phyloP scores from a whole-genome alignment of 2,113 vertebrate genomes.

The Myocastor coypus region DNA sequence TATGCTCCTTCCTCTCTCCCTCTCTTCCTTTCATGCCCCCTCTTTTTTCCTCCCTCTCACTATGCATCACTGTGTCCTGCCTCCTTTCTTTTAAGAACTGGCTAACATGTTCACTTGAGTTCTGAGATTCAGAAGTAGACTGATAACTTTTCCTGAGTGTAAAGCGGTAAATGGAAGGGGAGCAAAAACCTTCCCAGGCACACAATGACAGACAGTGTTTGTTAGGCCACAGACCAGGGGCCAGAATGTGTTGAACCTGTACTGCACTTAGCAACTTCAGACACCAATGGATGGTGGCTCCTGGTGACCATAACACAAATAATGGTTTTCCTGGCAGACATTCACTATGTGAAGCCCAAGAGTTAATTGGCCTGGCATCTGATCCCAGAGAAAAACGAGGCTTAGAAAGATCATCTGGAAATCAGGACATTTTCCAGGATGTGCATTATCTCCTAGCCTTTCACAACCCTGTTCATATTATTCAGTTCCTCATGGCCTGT shows the following conservation, averaged over 20 bases:
- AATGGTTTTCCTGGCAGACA: conserved; percentile 67
- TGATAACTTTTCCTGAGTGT: conserved; percentile 61
- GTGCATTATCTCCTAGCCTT: conserved; percentile 28
- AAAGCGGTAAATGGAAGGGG: neutral
- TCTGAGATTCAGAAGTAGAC: conserved; percentile 51
- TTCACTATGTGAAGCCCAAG: neutral
- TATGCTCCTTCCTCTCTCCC: neutral
- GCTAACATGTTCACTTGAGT: conserved; percentile 19
- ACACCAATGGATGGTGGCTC: conserved; percentile 35
- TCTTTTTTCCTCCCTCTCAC: rapidly evolving
- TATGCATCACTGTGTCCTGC: rapidly evolving
- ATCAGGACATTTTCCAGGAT: conserved; percentile 63
- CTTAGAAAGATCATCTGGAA: conserved; percentile 57
- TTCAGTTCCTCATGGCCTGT: neutral
- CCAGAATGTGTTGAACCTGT: neutral
- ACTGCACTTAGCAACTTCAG: conserved; percentile 41
- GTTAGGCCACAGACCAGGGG: neutral
- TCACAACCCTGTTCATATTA: conserved; percentile 29
- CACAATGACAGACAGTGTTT: conserved; percentile 39
- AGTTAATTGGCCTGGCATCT: conserved; percentile 50
- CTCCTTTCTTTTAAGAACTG: neutral
- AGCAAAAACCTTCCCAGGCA: neutral
- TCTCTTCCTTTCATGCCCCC: neutral
- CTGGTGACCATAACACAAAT: conserved; percentile 35
- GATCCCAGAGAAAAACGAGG: conserved; percentile 62